A percentile compares a stretch with the other conserved stretches of the same genome.
Evolutionary conservation across 2,888 invertebrate genomes (phyloP).

Genomic region (Scaptomyza flava): DNA sequence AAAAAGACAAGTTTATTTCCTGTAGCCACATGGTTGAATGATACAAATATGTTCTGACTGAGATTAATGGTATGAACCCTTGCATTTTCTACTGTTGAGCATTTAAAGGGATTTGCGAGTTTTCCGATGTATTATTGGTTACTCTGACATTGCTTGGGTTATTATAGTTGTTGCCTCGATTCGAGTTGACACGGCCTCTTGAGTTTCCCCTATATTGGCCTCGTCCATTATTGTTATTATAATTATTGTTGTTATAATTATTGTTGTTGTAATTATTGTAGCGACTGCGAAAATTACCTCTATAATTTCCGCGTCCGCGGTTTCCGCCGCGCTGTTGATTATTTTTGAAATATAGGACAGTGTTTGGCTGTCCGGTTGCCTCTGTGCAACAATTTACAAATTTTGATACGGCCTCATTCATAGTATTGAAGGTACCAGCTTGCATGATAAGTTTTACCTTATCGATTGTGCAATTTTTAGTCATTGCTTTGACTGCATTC

Average conservation of each 20-base stretch:
- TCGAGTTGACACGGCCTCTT: conserved; percentile 17
- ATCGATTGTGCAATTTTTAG: neutral
- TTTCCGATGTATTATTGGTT: conserved; percentile 12
- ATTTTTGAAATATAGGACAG: conserved; percentile 5
- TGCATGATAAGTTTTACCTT: neutral
- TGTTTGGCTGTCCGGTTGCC: conserved; percentile 5
- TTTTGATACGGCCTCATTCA: no score
- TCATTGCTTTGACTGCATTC: no score
- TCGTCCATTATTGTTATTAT: conserved; percentile 11
- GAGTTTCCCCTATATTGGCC: conserved; percentile 30
- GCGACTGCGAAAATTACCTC: neutral
- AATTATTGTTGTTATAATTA: conserved; percentile 6
- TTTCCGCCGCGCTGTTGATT: no score
- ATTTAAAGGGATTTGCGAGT: conserved; percentile 14
- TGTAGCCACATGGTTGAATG: conserved; percentile 12
- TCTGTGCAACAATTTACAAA: conserved; percentile 4
- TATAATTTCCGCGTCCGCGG: no score
- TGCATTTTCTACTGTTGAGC: conserved; percentile 12
- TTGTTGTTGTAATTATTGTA: no score
- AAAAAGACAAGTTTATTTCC: conserved; percentile 19
- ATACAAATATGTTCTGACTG: conserved; percentile 16
- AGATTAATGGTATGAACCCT: conserved; percentile 22
- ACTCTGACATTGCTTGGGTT: neutral
- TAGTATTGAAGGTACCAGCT: no score
- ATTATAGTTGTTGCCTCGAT: no score